Evolutionary conservation across 2,888 invertebrate species (phyloP).

Genomic region (Melikaiella ostensackeni): DNA sequence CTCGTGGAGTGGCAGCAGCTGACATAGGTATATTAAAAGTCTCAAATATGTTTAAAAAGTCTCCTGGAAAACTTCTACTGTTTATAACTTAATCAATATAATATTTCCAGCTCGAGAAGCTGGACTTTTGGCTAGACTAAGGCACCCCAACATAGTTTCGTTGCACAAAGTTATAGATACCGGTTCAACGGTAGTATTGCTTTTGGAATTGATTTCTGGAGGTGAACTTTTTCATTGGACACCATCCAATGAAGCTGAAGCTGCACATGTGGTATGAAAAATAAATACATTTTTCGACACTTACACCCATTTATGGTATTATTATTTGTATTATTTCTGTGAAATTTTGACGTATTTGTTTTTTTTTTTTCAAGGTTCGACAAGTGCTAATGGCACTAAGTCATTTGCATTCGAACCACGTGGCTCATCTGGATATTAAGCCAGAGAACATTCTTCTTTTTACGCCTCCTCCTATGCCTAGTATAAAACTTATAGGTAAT

Average conservation of each 20-base stretch:
- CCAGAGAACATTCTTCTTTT: conserved; percentile 83
- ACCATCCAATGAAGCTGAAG: conserved; percentile 80
- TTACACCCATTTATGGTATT: background rate
- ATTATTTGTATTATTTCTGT: background rate
- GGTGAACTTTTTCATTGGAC: conserved; percentile 83
- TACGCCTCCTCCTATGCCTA: conserved; percentile 77
- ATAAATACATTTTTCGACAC: background rate
- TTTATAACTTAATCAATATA: conserved; percentile 30
- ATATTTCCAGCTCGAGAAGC: conserved; percentile 78
- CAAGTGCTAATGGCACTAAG: conserved; percentile 82
- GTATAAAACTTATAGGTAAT: conserved; percentile 80
- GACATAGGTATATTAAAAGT: conserved; percentile 77
- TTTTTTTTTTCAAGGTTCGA: conserved; percentile 66
- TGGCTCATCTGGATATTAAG: conserved; percentile 84
- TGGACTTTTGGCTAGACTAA: conserved; percentile 79
- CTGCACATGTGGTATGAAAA: conserved; percentile 79
- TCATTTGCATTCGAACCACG: conserved; percentile 81
- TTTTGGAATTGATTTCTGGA: conserved; percentile 82
- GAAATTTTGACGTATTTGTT: conserved; percentile 28
- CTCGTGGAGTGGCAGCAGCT: conserved; percentile 80
- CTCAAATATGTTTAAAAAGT: background rate
- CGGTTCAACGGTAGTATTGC: conserved; percentile 80
- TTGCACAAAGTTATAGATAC: conserved; percentile 82
- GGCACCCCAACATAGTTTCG: conserved; percentile 82
- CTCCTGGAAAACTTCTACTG: background rate